Evolutionary conservation across 2,113 vertebrate genomes (phyloP), one percentile per base, ranked within the genome.

Genomic region (Desmodus rotundus): DNA sequence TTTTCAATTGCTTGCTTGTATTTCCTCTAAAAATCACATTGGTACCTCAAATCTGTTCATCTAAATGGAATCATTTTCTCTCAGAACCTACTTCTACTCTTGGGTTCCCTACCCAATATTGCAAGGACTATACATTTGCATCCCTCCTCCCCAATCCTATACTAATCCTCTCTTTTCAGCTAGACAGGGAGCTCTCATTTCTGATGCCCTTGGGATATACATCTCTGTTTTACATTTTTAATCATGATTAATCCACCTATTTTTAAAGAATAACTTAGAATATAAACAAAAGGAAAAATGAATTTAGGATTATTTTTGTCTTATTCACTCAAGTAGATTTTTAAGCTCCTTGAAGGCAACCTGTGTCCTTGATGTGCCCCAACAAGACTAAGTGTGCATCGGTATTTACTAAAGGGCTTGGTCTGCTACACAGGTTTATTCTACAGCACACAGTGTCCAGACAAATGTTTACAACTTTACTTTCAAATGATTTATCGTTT

Each of bases 231-330:
- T 83, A 74, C 5, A n/a, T 45, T 83, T 67, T 17, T 54, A 84
- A 54, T 45, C 73, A 94, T 80, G 22, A 74, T 61, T 28, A 91
- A 3, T 54, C 7, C 8, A 84, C 20, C 47, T 63, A 36, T 94
- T 26, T 68, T 68, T 84, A 43, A 83, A 45, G 20, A 90, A 87
- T 31, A 95, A 83, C 31, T 43, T 61, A 87, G 31, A 92, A 36
- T 61, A 92, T 16, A 78, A 92, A 65, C 22, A 52, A 94, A 92
- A 86, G 12, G 16, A 54, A 92, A 84, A 92, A 72, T 80, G n/a
- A 89, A 56, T 1, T 54, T 76, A 68, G 31, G 14, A 72, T 22
- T 95, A 41, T 50, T 83, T 92, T 43, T 93, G 33, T 89, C 41
- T 74, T 78, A 89, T 47, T 22, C 15, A 67, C 17, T 74, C 16